phyloP scores from a whole-genome alignment of 92 coral and sea anemone species.

The Zoanthus gigantus region DNA sequence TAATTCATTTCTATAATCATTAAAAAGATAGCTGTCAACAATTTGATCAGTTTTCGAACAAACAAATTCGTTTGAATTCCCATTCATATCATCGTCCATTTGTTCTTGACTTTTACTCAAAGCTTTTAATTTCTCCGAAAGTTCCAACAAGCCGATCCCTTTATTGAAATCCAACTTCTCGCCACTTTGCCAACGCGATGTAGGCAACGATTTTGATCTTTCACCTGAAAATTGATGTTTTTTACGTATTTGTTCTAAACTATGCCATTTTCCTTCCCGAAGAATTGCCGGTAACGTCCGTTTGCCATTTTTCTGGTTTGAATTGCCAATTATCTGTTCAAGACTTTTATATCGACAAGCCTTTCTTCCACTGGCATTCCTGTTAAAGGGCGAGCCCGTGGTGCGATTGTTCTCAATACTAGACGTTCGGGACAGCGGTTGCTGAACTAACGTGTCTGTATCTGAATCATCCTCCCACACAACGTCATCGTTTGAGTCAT shows the following conservation, averaged over 20 bases:
- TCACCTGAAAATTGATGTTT: conserved; percentile 74
- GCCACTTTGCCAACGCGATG: conserved; percentile 74
- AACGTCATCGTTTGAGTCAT: conserved; percentile 76
- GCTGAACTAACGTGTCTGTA: conserved; percentile 74
- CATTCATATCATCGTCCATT: conserved; percentile 40
- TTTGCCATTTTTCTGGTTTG: conserved; percentile 56
- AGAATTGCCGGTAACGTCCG: conserved; percentile 73
- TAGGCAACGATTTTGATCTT: conserved; percentile 74
- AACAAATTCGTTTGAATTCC: conserved; percentile 9
- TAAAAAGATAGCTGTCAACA: conserved; percentile 40
- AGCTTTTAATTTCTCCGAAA: conserved; percentile 87
- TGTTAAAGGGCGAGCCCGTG: conserved; percentile 66
- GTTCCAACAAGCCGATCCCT: conserved; percentile 77
- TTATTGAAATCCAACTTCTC: conserved; percentile 59
- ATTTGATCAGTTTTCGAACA: conserved; percentile 33
- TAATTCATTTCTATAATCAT: conserved; percentile 63
- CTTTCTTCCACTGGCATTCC: conserved; percentile 70
- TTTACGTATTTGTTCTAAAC: conserved; percentile 81
- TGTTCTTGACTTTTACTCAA: conserved; percentile 71
- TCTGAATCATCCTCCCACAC: conserved; percentile 85
- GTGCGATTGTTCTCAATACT: conserved; percentile 41
- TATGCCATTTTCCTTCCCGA: conserved; percentile 89
- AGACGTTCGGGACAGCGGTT: conserved; percentile 56
- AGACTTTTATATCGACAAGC: conserved; percentile 82
- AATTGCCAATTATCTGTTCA: conserved; percentile 67